Evolutionary conservation across 2,888 invertebrate species (phyloP).

Genomic region (Dusona sp.): DNA sequence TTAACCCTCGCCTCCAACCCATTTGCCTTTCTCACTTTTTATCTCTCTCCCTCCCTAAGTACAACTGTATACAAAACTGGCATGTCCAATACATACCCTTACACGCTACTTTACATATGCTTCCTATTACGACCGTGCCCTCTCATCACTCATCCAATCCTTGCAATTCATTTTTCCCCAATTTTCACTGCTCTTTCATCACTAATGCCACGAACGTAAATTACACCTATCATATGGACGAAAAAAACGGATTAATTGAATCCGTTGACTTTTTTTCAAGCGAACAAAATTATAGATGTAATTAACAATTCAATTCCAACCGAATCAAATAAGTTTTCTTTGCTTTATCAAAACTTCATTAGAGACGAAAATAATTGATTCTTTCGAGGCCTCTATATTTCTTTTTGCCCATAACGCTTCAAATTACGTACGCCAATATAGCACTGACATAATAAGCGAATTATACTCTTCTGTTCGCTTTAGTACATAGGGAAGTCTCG

Average conservation of each 20-base stretch:
- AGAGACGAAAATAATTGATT: not conserved
- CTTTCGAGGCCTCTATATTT: not conserved
- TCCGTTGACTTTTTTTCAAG: no score
- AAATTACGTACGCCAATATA: not conserved
- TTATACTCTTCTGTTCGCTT: not conserved
- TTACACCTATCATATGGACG: no score
- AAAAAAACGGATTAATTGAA: no score
- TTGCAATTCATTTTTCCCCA: no score
- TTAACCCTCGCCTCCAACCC: constrained; percentile 36
- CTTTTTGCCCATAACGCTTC: not conserved
- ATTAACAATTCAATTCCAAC: no score
- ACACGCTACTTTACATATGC: not conserved
- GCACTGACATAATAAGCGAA: not conserved
- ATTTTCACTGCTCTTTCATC: no score
- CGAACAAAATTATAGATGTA: no score
- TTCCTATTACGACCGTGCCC: not conserved
- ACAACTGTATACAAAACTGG: not conserved
- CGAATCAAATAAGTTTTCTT: not conserved
- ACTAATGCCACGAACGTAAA: no score
- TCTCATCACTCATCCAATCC: not conserved
- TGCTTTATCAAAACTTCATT: not conserved
- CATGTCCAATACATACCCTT: not conserved
- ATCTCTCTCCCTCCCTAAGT: not conserved
- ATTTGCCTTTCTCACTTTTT: not conserved
- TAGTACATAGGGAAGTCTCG: no score